Conservation (phyloP, 2,888 invertebrate species). For the Acleris laterana region DNA sequence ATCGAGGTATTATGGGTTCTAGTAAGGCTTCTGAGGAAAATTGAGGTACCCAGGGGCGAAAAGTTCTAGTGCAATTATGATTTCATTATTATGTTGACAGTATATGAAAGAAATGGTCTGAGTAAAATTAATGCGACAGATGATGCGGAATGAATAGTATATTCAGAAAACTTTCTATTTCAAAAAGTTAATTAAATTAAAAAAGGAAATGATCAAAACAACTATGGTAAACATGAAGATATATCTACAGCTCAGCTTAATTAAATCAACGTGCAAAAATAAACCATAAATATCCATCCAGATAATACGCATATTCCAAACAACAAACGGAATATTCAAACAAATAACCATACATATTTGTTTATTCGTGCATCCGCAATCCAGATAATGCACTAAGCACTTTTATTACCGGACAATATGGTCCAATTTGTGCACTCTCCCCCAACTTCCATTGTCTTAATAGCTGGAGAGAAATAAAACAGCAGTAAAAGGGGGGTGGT, state of each 20-base stretch:
- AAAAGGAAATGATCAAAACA: too few species aligned
- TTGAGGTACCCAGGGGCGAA: neutral
- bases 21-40: slow-evolving; percentile 6
- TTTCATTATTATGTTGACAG: too few species aligned
- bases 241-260: too few species aligned
- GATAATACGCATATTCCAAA: neutral
- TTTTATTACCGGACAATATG: slow-evolving; percentile 39
- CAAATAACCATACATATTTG: neutral
- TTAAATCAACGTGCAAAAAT: too few species aligned
- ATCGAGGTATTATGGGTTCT: slow-evolving; percentile 12
- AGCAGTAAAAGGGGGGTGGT: slow-evolving; percentile 50
- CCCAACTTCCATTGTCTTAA: slow-evolving; percentile 45
- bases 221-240: too few species aligned
- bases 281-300: too few species aligned
- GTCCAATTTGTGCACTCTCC: slow-evolving; percentile 44
- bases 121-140: too few species aligned
- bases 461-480: slow-evolving; percentile 57
- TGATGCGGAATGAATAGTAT: too few species aligned
- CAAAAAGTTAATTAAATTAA: too few species aligned
- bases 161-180: too few species aligned
- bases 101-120: too few species aligned
- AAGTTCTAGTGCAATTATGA: too few species aligned
- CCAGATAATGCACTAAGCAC: slow-evolving; percentile 28
- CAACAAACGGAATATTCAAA: neutral
- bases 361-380: slow-evolving; percentile 8